These are phyloP conservation scores for Glaucopsyche alexis DNA, from an alignment of 2,888 invertebrate species.

Conservation along the genomic window DNA sequence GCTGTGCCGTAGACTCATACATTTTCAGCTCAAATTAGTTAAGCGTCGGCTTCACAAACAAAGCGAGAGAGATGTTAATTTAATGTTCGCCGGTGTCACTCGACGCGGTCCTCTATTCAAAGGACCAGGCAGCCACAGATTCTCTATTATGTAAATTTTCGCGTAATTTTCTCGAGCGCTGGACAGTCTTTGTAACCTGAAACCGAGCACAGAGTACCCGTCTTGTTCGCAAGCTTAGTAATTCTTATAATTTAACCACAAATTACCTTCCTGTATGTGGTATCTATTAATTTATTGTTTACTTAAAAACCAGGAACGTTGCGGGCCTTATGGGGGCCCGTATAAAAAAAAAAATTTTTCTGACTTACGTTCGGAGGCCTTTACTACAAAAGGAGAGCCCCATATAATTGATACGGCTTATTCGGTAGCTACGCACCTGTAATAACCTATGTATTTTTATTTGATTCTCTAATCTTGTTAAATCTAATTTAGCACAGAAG, in stretches of 20 bases:
- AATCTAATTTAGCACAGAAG: too few relatives aligned
- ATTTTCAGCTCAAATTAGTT: constrained; percentile 53
- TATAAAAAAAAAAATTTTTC: too few relatives aligned
- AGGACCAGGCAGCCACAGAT: constrained; percentile 74
- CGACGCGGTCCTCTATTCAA: constrained; percentile 70
- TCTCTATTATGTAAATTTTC: constrained; percentile 79
- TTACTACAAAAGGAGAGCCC: too few relatives aligned
- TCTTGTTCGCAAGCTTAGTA: constrained; percentile 61
- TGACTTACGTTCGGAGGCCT: too few relatives aligned
- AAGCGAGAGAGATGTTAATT: constrained; percentile 76
- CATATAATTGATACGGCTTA: too few relatives aligned
- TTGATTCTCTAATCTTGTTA: too few relatives aligned
- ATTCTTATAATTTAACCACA: not conserved
- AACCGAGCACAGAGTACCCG: constrained; percentile 49
- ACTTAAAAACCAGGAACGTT: too few relatives aligned
- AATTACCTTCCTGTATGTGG: not conserved
- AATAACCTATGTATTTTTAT: too few relatives aligned
- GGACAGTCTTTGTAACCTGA: constrained; percentile 72
- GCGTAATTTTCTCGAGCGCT: constrained; percentile 73
- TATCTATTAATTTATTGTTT: too few relatives aligned
- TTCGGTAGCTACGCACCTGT: too few relatives aligned
- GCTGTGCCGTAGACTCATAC: constrained; percentile 20
- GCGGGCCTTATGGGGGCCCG: too few relatives aligned
- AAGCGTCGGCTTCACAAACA: constrained; percentile 65
- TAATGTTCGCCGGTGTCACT: constrained; percentile 73